Percentiles rank a stretch among this genome's conserved stretches.
phyloP scores from a whole-genome alignment of 1,140 invertebrate species.

The Anastatus disparis region DNA sequence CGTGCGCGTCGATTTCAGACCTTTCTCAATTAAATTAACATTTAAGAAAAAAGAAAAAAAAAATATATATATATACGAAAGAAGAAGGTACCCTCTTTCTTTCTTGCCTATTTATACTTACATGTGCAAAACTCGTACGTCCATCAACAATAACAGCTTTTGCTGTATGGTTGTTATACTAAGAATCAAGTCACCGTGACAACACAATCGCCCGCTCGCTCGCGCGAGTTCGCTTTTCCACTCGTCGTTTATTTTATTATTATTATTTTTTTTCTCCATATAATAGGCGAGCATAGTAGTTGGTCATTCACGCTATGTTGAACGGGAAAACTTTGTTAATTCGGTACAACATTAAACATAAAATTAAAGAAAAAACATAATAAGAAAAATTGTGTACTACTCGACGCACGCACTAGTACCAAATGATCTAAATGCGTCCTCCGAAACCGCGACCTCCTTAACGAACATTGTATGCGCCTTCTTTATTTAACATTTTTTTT shows the following conservation, averaged over 20 bases:
- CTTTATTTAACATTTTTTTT: background rate
- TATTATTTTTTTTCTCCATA: too few relatives aligned
- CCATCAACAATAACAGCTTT: background rate
- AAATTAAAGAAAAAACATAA: too few relatives aligned
- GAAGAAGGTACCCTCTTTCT: too few relatives aligned
- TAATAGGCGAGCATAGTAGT: too few relatives aligned
- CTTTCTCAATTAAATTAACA: conserved; percentile 39
- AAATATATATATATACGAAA: too few relatives aligned
- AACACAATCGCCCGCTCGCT: background rate
- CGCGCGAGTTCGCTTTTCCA: too few relatives aligned
- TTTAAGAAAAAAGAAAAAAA: conserved; percentile 27
- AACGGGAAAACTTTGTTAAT: conserved; percentile 16
- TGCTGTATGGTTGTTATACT: too few relatives aligned
- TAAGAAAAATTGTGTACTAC: too few relatives aligned
- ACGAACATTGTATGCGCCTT: background rate
- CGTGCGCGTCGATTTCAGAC: background rate
- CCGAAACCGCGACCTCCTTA: conserved; percentile 32
- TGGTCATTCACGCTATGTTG: conserved; percentile 14
- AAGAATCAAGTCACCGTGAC: conserved; percentile 6
- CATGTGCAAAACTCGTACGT: too few relatives aligned
- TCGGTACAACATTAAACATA: too few relatives aligned
- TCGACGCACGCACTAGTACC: conserved; percentile 14
- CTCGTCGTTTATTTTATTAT: too few relatives aligned
- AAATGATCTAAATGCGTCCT: background rate
- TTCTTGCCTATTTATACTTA: too few relatives aligned